A percentile compares a stretch with the other conserved stretches of the same genome.
phyloP scores from a whole-genome alignment of 2,888 invertebrate genomes.

The Bellardia pandia region DNA sequence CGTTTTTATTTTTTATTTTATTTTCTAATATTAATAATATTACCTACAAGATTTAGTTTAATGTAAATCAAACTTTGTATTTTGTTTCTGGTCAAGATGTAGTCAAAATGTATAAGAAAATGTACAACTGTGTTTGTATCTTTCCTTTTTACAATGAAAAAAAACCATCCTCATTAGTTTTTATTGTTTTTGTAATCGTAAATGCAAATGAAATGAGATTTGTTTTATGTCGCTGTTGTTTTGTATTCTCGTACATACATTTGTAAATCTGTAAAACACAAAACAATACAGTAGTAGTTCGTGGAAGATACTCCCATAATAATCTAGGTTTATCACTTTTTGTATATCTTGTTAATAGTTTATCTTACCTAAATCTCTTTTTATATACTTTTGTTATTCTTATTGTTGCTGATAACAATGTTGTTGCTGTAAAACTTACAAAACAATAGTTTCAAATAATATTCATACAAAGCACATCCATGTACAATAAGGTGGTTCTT shows the following conservation, averaged over 20 bases:
- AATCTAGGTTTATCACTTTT: constrained; percentile 58
- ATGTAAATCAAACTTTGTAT: no score
- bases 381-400: constrained; percentile 40
- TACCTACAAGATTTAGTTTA: no score
- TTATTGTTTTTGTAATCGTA: constrained; percentile 6
- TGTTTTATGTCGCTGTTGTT: neutral
- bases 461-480: constrained; percentile 2
- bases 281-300: constrained; percentile 45
- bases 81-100: no score
- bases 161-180: constrained; percentile 12
- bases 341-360: constrained; percentile 59
- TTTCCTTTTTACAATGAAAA: neutral
- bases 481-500: no score
- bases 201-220: constrained; percentile 1
- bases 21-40: no score
- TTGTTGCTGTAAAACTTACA: constrained; percentile 42
- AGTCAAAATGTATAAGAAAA: no score
- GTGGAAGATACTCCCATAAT: constrained; percentile 51
- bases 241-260: neutral
- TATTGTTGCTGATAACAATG: constrained; percentile 9
- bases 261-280: constrained; percentile 5
- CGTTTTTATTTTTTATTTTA: no score
- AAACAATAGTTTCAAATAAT: constrained; percentile 48
- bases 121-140: no score
- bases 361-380: constrained; percentile 64